Conservation (phyloP, 2,113 vertebrate species). For the Turnix velox region DNA sequence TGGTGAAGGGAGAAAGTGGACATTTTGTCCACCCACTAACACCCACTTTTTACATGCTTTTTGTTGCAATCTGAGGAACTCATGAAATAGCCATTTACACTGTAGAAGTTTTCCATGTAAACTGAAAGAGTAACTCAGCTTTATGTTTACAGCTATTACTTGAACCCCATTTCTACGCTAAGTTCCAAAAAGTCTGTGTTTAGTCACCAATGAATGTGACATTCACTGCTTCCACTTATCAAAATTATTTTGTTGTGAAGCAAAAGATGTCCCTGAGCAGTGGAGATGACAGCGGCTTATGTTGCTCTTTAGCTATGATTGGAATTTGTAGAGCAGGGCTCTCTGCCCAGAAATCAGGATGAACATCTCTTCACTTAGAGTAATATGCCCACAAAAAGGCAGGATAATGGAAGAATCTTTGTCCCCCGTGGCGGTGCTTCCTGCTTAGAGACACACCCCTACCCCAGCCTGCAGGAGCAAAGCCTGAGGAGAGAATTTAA, state of each 20-base stretch:
- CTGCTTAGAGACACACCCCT: accelerated
- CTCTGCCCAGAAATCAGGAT: neutral
- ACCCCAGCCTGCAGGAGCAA: neutral
- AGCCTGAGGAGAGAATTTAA: neutral
- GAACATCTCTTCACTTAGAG: neutral
- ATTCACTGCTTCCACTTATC: neutral
- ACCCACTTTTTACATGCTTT: neutral
- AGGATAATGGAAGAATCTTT: neutral
- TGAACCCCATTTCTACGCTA: neutral
- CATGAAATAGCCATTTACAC: neutral
- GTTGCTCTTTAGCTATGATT: neutral
- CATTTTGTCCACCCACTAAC: neutral
- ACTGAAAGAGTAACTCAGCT: neutral
- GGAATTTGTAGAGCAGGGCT: neutral
- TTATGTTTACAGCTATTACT: neutral
- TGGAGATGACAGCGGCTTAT: neutral
- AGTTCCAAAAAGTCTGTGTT: neutral
- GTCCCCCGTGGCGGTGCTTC: neutral
- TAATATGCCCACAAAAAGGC: neutral
- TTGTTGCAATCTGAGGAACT: neutral
- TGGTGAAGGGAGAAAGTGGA: neutral
- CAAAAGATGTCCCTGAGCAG: neutral
- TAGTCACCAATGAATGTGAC: neutral
- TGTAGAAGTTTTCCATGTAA: constrained; percentile 1
- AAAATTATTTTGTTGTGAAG: neutral